Evolutionary conservation across 2,113 vertebrate species (phyloP).

Genomic region (Eclectus roratus): DNA sequence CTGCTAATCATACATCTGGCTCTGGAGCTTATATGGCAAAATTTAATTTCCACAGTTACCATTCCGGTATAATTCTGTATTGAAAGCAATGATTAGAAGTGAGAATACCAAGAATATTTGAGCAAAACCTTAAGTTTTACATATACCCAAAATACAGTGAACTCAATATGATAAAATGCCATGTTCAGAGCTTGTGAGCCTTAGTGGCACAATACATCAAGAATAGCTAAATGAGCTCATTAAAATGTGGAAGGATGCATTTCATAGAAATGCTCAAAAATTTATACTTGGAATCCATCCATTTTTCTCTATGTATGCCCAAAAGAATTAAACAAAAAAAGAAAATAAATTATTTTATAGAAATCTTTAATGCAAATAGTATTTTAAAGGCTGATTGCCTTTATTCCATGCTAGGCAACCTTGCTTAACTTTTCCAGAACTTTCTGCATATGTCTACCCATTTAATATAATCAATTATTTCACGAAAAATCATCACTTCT

Average conservation of each 20-base stretch:
- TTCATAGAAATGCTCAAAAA: background rate
- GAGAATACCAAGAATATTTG: background rate
- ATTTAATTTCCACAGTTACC: background rate
- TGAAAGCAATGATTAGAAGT: background rate
- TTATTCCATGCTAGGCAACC: background rate
- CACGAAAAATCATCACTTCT: background rate
- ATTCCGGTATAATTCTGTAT: background rate
- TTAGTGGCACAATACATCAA: background rate
- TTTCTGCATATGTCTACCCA: background rate
- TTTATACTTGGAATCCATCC: background rate
- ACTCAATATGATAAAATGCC: background rate
- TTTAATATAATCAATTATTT: background rate
- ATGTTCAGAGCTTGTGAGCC: background rate
- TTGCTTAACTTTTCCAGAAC: background rate
- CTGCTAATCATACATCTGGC: background rate
- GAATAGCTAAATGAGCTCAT: background rate
- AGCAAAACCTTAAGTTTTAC: background rate
- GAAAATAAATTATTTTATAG: background rate
- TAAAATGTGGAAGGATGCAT: background rate
- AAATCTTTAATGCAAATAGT: background rate
- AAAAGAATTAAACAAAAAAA: background rate
- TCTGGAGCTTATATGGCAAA: background rate
- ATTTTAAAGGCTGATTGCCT: background rate
- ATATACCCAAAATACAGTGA: background rate
- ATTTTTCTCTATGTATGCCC: background rate